A percentile compares a stretch with the other conserved stretches of the same genome.
These are phyloP conservation scores for Megaceryle maxima DNA, from an alignment of 2,113 vertebrate genomes.

Conservation along the genomic window DNA sequence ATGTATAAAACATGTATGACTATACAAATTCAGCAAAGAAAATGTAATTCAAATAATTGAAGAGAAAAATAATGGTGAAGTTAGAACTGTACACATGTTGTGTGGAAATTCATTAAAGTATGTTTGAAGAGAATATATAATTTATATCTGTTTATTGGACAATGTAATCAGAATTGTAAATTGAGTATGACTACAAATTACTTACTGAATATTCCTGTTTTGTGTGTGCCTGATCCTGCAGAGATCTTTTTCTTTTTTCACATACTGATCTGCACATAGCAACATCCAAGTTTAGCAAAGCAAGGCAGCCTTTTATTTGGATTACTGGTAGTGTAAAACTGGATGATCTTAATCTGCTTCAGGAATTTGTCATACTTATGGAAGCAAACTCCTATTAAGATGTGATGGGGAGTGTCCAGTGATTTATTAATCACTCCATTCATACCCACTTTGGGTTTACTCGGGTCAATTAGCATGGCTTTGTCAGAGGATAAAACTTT, in stretches of 20 bases:
- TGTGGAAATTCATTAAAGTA: neutral
- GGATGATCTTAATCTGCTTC: neutral
- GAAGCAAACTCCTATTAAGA: neutral
- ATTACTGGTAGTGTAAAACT: neutral
- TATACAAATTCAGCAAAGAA: neutral
- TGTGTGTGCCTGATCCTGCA: neutral
- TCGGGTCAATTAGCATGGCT: neutral
- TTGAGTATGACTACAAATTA: neutral
- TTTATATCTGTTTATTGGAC: neutral
- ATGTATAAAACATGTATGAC: neutral
- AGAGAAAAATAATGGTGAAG: neutral
- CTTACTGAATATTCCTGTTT: neutral
- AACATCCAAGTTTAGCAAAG: neutral
- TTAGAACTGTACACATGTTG: neutral
- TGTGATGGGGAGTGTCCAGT: neutral
- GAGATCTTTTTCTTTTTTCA: neutral
- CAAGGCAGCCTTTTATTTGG: neutral
- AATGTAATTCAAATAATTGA: neutral
- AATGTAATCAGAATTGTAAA: neutral
- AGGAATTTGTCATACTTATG: neutral
- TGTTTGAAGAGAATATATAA: neutral
- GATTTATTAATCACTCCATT: neutral
- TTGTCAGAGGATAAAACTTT: neutral
- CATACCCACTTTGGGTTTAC: neutral
- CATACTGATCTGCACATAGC: neutral